These are phyloP conservation scores for Petrocephalus schoutedeni DNA, from an alignment of 2,797 vertebrate genomes.

Conservation along the genomic window DNA sequence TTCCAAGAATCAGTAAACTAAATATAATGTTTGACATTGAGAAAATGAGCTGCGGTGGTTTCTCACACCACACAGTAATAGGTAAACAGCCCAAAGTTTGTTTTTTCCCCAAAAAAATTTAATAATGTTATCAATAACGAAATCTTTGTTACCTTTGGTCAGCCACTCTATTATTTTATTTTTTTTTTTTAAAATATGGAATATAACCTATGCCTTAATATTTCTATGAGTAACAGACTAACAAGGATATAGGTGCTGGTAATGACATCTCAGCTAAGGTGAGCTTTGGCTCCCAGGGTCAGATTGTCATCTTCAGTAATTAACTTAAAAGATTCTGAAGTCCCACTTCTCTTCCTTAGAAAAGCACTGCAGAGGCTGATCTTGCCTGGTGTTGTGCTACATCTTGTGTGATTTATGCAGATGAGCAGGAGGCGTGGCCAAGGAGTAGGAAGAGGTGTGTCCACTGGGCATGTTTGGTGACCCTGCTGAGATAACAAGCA, in stretches of 20 bases:
- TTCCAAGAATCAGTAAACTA: constrained; percentile 11
- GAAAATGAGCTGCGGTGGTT: constrained; percentile 3
- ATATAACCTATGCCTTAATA: background rate
- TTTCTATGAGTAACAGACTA: background rate
- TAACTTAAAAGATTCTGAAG: background rate
- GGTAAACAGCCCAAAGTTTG: background rate
- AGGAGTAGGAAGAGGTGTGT: background rate
- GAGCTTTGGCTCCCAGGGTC: background rate
- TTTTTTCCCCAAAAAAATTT: background rate
- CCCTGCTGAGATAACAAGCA: background rate
- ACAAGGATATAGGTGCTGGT: background rate
- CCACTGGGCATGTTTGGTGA: background rate
- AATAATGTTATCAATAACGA: background rate
- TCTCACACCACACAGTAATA: background rate
- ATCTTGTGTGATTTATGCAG: background rate
- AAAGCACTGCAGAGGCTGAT: background rate
- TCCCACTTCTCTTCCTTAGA: background rate
- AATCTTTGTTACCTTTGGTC: background rate
- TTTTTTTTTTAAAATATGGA: background rate
- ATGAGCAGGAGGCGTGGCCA: constrained; percentile 1
- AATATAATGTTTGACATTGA: background rate
- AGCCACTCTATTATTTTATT: background rate
- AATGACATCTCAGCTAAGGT: background rate
- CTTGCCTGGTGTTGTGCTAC: background rate
- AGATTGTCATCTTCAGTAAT: background rate